phyloP scores from a whole-genome alignment of 2,797 vertebrate genomes.

The Pipistrellus pipistrellus region DNA sequence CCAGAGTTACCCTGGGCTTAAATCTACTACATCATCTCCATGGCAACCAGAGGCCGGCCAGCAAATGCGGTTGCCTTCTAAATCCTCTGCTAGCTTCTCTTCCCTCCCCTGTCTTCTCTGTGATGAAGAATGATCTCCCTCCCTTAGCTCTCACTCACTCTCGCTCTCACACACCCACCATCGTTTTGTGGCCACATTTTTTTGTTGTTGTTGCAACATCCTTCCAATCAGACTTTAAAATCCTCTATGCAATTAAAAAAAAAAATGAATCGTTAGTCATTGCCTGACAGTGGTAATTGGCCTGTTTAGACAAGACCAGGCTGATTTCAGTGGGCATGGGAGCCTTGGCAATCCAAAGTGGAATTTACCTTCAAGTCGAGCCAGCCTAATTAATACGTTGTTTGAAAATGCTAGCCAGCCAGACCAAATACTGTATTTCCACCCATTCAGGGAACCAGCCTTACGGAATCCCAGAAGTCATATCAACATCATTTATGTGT shows the following conservation, averaged over 20 bases:
- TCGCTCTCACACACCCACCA: background rate
- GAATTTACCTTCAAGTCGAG: conserved; percentile 84
- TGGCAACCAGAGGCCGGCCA: conserved; percentile 81
- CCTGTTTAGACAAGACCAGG: conserved; percentile 86
- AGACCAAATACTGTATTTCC: conserved; percentile 74
- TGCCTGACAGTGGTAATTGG: conserved; percentile 85
- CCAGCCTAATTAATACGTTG: conserved; percentile 85
- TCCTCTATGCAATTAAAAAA: conserved; percentile 80
- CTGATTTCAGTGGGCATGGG: conserved; percentile 80
- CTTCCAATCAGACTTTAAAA: conserved; percentile 79
- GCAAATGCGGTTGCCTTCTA: conserved; percentile 60
- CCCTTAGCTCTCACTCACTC: background rate
- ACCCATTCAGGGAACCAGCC: conserved; percentile 3
- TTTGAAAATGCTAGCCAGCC: conserved; percentile 77
- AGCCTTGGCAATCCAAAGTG: conserved; percentile 84
- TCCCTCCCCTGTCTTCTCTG: conserved; percentile 78
- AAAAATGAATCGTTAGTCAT: conserved; percentile 77
- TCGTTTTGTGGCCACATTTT: conserved; percentile 27
- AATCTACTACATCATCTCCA: conserved; percentile 78
- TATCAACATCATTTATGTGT: conserved; percentile 34
- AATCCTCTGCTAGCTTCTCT: conserved; percentile 69
- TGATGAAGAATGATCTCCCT: conserved; percentile 67
- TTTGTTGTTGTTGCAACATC: conserved; percentile 73
- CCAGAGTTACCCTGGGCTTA: conserved; percentile 76
- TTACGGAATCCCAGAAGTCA: conserved; percentile 31